Conservation (phyloP, 2,113 vertebrate species). For the Austrofundulus limnaeus region DNA sequence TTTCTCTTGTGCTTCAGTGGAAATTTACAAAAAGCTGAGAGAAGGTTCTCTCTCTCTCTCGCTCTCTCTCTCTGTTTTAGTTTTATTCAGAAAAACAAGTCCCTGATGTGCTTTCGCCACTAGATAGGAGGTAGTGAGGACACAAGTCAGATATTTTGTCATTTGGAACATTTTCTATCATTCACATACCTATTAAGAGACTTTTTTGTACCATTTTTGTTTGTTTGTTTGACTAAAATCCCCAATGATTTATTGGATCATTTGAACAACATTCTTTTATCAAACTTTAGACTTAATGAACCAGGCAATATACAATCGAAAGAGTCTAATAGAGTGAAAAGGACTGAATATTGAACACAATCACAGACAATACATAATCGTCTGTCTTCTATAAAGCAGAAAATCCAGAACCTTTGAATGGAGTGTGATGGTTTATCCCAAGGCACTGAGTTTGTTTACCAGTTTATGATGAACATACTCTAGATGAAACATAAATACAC, state of each 20-base stretch:
- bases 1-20: background rate
- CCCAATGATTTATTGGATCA: background rate
- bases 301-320: background rate
- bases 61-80: background rate
- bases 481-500: too few relatives aligned
- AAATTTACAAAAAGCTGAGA: background rate
- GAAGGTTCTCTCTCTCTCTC: background rate
- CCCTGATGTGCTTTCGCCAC: background rate
- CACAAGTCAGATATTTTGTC: background rate
- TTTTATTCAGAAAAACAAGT: background rate
- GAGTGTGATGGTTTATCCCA: too few relatives aligned
- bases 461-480: too few relatives aligned
- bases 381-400: too few relatives aligned
- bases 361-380: too few relatives aligned
- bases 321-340: background rate
- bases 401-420: too few relatives aligned
- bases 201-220: background rate
- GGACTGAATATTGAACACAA: too few relatives aligned
- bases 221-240: background rate
- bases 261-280: background rate
- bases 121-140: background rate
- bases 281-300: background rate
- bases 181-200: background rate
- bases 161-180: background rate
- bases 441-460: too few relatives aligned